phyloP scores from a whole-genome alignment of 2,888 invertebrate species.

The Synanthedon andrenaeformis region DNA sequence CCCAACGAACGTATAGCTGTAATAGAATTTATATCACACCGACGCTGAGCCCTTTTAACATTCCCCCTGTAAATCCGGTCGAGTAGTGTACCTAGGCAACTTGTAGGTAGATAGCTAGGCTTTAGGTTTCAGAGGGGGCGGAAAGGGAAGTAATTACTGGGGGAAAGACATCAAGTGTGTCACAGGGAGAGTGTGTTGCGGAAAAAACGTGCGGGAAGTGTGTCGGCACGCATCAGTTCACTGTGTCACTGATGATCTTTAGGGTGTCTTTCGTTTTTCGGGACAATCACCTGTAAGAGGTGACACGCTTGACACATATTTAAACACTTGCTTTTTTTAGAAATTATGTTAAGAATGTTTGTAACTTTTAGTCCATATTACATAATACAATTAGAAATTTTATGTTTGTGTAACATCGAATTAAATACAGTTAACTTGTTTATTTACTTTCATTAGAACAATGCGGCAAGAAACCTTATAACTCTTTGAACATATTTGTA shows the following conservation, averaged over 20 bases:
- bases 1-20: constrained; percentile 20
- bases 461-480: no score
- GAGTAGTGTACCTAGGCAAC: constrained; percentile 34
- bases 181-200: constrained; percentile 63
- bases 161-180: constrained; percentile 65
- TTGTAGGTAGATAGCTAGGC: constrained; percentile 56
- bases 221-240: constrained; percentile 63
- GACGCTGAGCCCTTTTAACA: constrained; percentile 53
- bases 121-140: constrained; percentile 14
- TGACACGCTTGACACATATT: no score
- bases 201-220: constrained; percentile 64
- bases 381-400: no score
- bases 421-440: no score
- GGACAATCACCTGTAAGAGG: no score
- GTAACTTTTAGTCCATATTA: no score
- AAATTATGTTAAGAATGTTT: no score
- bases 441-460: no score
- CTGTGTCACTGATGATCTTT: constrained; percentile 67
- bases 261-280: constrained; percentile 17
- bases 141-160: constrained; percentile 53
- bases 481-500: no score
- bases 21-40: constrained; percentile 44
- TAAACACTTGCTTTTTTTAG: no score
- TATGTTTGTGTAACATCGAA: no score
- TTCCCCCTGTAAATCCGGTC: constrained; percentile 59